Evolutionary conservation across 2,888 invertebrate species (phyloP), one percentile per base, ranked within the genome.

Genomic region (Argynnis bischoffii): DNA sequence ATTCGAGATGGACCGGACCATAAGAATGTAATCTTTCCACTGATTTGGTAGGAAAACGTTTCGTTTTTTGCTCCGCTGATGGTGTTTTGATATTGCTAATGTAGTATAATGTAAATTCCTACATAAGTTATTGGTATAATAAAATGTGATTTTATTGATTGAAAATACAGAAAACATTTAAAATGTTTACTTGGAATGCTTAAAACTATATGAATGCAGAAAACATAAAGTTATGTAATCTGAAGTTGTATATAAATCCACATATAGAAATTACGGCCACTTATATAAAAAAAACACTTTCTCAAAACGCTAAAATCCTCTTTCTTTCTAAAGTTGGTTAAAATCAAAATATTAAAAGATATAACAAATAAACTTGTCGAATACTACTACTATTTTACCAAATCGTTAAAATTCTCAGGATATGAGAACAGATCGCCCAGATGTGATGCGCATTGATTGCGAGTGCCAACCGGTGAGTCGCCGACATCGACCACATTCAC

Each of bases 361-460:
- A 61, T 35, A 61, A 51, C 31, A 59, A 3, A 59, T 16, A 59
- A 3, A 59, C 48, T 48, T 59, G 47, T 59, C 26, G 6, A 59
- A 26, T 31, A 59, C 31, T 63, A 59, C 41, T 31, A 59, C 31
- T 63, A 59, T 47, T 54, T 65, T 57, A 50, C 15, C 47, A 63
- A 64, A 57, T 57, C 51, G 31, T 8, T 41, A 21, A 26, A 13
- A 48, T 59, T 59, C 47, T 48, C 59, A 59, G 47, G 48, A 31
- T 48, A 48, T 48, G 47, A 21, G 47, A 55, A 55, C 66, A 55
- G 63, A 70, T 60, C 69, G 47, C 63, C 64, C 66, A 60, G 61
- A 71, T 67, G 53, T 65, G 71, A 71, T 71, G 71, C 67, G 67
- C 71, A 71, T 71, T 69, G 65, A 71, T 71, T 48, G 56, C 55